A percentile compares a stretch with the other conserved stretches of the same genome.
These are phyloP conservation scores for Octomys mimax DNA, from an alignment of 2,797 vertebrate genomes.

Conservation along the genomic window DNA sequence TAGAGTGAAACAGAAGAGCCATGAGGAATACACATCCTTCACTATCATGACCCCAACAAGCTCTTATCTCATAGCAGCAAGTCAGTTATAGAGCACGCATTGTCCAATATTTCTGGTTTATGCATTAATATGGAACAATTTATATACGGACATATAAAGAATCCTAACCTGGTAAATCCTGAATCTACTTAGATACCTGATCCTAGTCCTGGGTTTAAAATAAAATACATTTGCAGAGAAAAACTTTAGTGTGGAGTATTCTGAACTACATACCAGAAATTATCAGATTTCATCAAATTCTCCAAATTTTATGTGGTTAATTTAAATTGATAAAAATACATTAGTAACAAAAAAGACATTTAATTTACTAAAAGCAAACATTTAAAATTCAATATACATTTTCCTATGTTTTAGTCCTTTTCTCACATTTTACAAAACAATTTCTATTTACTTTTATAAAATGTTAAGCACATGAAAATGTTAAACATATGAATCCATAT, in stretches of 20 bases:
- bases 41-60: neutral
- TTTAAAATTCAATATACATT: neutral
- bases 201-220: conserved; percentile 29
- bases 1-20: neutral
- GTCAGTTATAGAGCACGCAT: neutral
- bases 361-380: conserved; percentile 20
- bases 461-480: neutral
- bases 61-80: neutral
- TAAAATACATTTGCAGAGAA: conserved; percentile 55
- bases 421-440: neutral
- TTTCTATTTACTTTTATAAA: neutral
- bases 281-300: conserved; percentile 55
- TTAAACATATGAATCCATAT: neutral
- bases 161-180: conserved; percentile 27
- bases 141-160: conserved; percentile 58
- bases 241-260: conserved; percentile 40
- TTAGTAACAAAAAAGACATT: neutral
- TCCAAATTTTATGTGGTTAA: conserved; percentile 49
- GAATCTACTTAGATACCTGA: neutral
- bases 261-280: conserved; percentile 52
- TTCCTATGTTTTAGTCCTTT: conserved; percentile 14
- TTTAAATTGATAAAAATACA: conserved; percentile 53
- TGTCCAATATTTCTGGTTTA: conserved; percentile 22
- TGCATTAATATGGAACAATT: conserved; percentile 44
- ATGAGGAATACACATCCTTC: neutral